phyloP scores from a whole-genome alignment of 2,797 vertebrate species.

The Neostethus bicornis region DNA sequence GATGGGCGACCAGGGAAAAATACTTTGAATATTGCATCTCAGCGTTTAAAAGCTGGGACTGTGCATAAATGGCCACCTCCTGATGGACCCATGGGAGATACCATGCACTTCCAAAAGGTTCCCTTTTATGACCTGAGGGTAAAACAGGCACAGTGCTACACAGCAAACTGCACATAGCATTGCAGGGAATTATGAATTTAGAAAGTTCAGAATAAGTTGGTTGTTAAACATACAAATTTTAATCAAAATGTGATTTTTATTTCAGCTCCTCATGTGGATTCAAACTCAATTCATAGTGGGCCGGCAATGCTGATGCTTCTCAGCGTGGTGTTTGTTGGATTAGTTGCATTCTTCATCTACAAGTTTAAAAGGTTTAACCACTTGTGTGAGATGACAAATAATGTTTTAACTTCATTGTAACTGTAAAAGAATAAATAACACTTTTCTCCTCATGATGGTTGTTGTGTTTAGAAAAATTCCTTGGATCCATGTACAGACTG shows the following conservation, averaged over 20 bases:
- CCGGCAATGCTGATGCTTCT: constrained; percentile 94
- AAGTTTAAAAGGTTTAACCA: constrained; percentile 93
- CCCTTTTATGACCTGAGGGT: constrained; percentile 49
- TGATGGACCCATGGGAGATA: constrained; percentile 42
- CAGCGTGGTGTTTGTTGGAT: constrained; percentile 90
- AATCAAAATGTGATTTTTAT: constrained; percentile 29
- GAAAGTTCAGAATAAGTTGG: constrained; percentile 39
- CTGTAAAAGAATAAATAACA: too few relatives aligned
- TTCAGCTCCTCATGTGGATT: constrained; percentile 91
- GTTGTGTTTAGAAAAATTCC: constrained; percentile 89
- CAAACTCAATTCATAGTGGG: constrained; percentile 88
- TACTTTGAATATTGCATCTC: constrained; percentile 75
- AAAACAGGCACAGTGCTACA: constrained; percentile 39
- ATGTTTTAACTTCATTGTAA: too few relatives aligned
- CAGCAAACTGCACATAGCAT: constrained; percentile 30
- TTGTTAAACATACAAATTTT: constrained; percentile 10
- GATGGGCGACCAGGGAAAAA: constrained; percentile 51
- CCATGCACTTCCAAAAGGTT: constrained; percentile 54
- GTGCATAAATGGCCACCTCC: constrained; percentile 60
- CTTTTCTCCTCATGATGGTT: not conserved
- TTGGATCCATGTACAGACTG: constrained; percentile 95
- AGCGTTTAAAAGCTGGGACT: constrained; percentile 74
- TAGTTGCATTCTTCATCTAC: constrained; percentile 95
- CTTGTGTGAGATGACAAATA: not conserved
- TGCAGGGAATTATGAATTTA: constrained; percentile 35